phyloP scores from a whole-genome alignment of 2,797 vertebrate species.

The Danio tinwini region DNA sequence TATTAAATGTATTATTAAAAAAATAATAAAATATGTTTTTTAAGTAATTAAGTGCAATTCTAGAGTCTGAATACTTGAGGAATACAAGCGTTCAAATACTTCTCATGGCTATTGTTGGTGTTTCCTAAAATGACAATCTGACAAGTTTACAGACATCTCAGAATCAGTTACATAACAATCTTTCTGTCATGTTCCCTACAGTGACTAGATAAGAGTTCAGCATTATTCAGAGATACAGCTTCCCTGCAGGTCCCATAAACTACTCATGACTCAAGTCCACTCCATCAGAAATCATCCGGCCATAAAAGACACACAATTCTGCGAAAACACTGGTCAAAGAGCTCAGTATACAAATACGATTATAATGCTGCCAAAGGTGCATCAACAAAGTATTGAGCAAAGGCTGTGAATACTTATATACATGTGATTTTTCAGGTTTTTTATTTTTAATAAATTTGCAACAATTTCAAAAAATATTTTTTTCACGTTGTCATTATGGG shows the following conservation, averaged over 20 bases:
- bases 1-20: too few species aligned
- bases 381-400: too few species aligned
- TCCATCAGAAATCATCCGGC: neutral
- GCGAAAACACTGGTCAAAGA: neutral
- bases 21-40: too few species aligned
- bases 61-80: too few species aligned
- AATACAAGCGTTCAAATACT: neutral
- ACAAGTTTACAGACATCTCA: conserved; percentile 13
- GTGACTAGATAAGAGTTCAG: conserved; percentile 7
- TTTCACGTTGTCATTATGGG: too few species aligned
- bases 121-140: conserved; percentile 2
- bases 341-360: neutral
- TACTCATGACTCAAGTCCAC: conserved; percentile 5
- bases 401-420: too few species aligned
- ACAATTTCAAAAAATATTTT: too few species aligned
- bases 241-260: neutral
- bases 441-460: too few species aligned
- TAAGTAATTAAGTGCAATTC: too few species aligned
- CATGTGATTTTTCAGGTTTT: too few species aligned
- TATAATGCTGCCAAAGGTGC: too few species aligned
- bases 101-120: neutral
- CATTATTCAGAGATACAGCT: conserved; percentile 10
- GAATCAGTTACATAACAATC: conserved; percentile 22
- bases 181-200: neutral
- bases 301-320: conserved; percentile 2